A percentile compares a stretch with the other conserved stretches of the same genome.
Conservation (phyloP, 2,113 vertebrate genomes). For the Daphoenositta chrysoptera region DNA sequence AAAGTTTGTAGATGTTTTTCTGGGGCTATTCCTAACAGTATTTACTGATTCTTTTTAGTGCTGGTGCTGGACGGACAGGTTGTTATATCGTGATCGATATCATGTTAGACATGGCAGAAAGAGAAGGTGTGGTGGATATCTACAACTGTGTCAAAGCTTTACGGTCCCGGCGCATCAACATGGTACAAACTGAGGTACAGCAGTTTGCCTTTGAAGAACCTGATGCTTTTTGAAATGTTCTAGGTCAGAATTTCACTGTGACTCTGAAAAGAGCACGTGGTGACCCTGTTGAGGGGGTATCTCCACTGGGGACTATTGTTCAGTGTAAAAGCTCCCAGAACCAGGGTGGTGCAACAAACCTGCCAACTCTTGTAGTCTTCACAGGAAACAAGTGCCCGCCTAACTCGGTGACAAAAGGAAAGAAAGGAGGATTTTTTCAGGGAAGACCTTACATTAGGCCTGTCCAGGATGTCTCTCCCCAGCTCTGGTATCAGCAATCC, state of each 20-base stretch:
- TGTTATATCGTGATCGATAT: conserved; percentile 99
- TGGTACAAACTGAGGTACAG: conserved; percentile 98
- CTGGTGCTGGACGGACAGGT: conserved; percentile 94
- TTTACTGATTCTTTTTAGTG: conserved; percentile 70
- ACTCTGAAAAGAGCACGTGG: background rate
- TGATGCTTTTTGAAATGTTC: background rate
- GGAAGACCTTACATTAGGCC: background rate
- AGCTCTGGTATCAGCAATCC: background rate
- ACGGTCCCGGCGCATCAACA: conserved; percentile 95
- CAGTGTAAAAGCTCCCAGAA: background rate
- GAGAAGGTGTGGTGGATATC: conserved; percentile 98
- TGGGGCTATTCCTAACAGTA: background rate
- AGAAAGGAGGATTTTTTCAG: background rate
- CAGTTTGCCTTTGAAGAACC: background rate
- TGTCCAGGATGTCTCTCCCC: background rate
- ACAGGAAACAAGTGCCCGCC: rapidly evolving
- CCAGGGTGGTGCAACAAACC: background rate
- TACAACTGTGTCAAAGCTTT: conserved; percentile 99
- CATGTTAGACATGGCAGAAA: conserved; percentile 98
- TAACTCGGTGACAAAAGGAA: background rate
- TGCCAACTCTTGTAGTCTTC: background rate
- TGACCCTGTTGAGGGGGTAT: background rate
- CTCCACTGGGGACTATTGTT: background rate
- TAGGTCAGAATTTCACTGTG: background rate
- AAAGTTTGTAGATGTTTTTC: background rate